Base-by-base conservation (phyloP, 1,140 invertebrate genomes). In the Globodera ellingtonae region DNA sequence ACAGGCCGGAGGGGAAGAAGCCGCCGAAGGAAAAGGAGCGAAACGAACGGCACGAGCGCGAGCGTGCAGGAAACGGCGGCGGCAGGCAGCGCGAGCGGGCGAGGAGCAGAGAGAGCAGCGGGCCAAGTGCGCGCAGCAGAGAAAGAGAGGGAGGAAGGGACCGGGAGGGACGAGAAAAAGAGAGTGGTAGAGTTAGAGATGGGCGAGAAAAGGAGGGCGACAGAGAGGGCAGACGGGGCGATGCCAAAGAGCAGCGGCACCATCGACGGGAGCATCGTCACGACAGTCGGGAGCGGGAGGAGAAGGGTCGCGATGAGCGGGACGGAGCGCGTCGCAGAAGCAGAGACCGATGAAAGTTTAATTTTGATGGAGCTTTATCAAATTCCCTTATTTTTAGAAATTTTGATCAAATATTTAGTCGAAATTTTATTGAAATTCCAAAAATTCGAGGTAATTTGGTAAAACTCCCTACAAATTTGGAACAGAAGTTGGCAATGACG, bases 211-310 rank as follows among this genome's bases (percentile, higher is more conserved):
- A 13, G 65, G 9, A 48, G 80, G 35, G 35, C 48, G 52, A 50
- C 24, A 13, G n/a, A 21, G 15, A 50, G 72, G 59, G 62, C 44
- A 50, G n/a, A 78, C 66, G 47, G 4, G 56, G 70, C 62, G 79
- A 85, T n/a, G 80, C 78, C 78, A 80, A 82, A 35, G 81, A 48
- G 18, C 77, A 15, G 50, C 56, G 71, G 13, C 21, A 78, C 24
- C 59, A 75, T 21, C 44, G 56, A 62, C 79, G 82, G 46, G 80
- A 84, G 46, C 80, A 79, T 84, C 80, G 82, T 65, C 48, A 75
- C 4, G 78, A 48, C 47, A 59, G 52, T 83, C 77, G 69, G 13
- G 76, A 79, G 35, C 76, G 76, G 1, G 77, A 79, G 15, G 48
- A 80, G 44, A 44, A 24, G n/a, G 21, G 67, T 13, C 72, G 21